Evolutionary conservation across 1,140 invertebrate genomes (phyloP).

Genomic region (Anthonomus grandis): DNA sequence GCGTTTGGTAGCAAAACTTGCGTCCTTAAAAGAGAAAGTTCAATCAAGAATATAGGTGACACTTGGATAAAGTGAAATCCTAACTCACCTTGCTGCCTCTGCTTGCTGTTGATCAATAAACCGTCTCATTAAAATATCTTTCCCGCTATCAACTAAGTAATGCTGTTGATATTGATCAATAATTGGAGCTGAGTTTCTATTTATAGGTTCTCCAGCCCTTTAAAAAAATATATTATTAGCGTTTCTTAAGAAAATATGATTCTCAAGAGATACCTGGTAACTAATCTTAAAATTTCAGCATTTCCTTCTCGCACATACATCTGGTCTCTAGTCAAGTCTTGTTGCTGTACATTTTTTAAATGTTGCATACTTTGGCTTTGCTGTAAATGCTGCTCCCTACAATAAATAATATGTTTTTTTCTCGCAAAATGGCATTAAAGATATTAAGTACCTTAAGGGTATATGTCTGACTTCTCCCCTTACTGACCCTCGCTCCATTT

Average conservation of each 20-base stretch:
- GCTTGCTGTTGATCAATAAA: constrained; percentile 75
- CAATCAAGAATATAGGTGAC: too few species aligned
- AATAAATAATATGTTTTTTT: too few species aligned
- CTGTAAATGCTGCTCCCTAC: constrained; percentile 8
- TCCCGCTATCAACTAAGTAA: constrained; percentile 65
- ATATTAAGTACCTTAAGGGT: not conserved
- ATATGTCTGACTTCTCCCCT: constrained; percentile 36
- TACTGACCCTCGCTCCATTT: constrained; percentile 73
- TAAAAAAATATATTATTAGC: not conserved
- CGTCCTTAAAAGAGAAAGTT: constrained; percentile 27
- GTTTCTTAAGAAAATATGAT: not conserved
- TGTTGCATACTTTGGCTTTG: constrained; percentile 18
- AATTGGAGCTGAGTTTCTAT: constrained; percentile 6
- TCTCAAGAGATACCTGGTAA: constrained; percentile 54
- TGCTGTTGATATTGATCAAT: constrained; percentile 57
- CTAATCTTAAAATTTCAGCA: constrained; percentile 74
- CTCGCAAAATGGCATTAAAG: too few species aligned
- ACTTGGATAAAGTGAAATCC: too few species aligned
- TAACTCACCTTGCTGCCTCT: constrained; percentile 39
- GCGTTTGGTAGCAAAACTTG: constrained; percentile 40
- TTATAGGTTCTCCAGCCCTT: constrained; percentile 50
- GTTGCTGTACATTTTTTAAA: constrained; percentile 14
- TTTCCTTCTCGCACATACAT: constrained; percentile 78
- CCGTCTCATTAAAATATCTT: constrained; percentile 73
- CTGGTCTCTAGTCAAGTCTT: constrained; percentile 57